Base-by-base conservation (phyloP, 2,113 vertebrate species). In the Boleophthalmus pectinirostris region DNA sequence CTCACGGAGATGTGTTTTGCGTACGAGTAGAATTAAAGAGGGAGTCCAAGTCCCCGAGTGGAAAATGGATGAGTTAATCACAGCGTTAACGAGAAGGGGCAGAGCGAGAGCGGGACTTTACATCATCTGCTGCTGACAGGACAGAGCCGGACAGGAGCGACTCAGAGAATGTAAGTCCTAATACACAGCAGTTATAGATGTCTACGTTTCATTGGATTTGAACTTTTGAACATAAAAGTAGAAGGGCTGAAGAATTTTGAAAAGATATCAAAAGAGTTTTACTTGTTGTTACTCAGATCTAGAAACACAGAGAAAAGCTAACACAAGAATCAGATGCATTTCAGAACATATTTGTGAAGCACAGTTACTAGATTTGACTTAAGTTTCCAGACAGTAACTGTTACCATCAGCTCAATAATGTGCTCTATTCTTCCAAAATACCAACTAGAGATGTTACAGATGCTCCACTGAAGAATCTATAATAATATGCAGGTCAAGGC, bases 21-120 rank as follows among this genome's bases (percentile, higher is more conserved):
- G 73, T 79, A 38, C 67, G 54, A 68, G 49, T 70, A n/a, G 84
- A 87, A 85, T 83, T 77, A 80, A 82, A 85, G 72, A 14, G 73
- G 76, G 78, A 81, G 69, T 21, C 53, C 66, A 75, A 78, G 70
- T 81, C 78, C 77, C 77, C 25, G 60, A 72, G 80, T 85, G 68
- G 56, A 67, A 70, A 85, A 86, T 79, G 75, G 83, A 88, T 82
- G 83, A 81, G 80, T 88, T 89, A 85, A 90, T 90, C 78, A 87
- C 18, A 0, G 66, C 33, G 49, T 46, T 87, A 88, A 84, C 77
- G 71, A 85, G 85, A 54, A 70, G 38, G 58, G 71, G 82, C 67
- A n/a, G 67, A 16, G 56, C 66, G 56, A 29, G 70, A 47, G 15
- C 74, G 70, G 58, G 80, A 72, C 82, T 77, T 79, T 84, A 74